Evolutionary conservation across 2,113 vertebrate genomes (phyloP), one percentile per base, ranked within the genome.

Genomic region (Pyrgilauda ruficollis): DNA sequence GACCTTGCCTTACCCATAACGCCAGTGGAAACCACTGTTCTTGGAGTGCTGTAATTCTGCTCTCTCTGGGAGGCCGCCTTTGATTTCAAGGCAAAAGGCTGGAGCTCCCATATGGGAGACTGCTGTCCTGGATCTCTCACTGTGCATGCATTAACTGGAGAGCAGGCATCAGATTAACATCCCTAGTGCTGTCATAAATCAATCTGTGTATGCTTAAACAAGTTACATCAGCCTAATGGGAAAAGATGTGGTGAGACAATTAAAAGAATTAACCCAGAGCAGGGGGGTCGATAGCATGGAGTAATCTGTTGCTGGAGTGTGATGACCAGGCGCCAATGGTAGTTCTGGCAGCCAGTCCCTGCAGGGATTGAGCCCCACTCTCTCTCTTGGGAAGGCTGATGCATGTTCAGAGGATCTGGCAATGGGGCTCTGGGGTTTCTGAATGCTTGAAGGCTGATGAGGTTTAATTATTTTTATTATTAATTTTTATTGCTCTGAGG

Each of bases 201-300:
- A 97, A 96, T 96, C 83, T 46, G 55, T 64, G 58, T 85, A 21
- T 53, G 55, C 74, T 96, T 97, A 94, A 96, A 93, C 79, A 96
- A 90, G 67, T 90, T 90, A 94, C 73, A 88, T 91, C 76, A 93
- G 70, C 81, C 93, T 95, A 97, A 93, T 96, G 95, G 93, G 92
- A 96, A 96, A 95, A 93, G 79, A 98, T 94, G 94, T 84, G 89
- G 79, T 7, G 35, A 93, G 94, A 94, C 95, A 97, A 97, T 97
- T 97, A 97, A 97, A 97, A 84, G 78, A 96, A 97, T 97, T 97
- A 97, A 97, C 94, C 95, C 50, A 44, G 84, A 91, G 77, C 79
- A 86, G 61, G 66, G 22, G 26, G 89, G 90, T 97, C 50, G 26
- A 96, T 93, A 84, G 30, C 56, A 10, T 21, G 47, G 81, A 85